These are phyloP conservation scores for Lacerta viridis DNA, from an alignment of 2,797 vertebrate genomes.

Conservation along the genomic window DNA sequence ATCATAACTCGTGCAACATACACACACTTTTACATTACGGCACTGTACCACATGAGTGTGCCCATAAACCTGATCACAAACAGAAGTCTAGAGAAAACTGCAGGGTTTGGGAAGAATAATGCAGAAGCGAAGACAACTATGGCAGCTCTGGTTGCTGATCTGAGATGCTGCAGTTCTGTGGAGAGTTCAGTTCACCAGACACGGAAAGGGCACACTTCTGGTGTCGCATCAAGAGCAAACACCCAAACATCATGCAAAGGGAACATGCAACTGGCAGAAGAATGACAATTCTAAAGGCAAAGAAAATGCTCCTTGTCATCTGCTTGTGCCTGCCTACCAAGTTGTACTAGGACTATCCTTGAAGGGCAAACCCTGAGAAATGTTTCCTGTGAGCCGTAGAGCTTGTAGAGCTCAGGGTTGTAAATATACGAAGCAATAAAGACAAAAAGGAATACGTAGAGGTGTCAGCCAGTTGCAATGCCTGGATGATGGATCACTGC, in stretches of 20 bases:
- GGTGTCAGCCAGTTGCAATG: background rate
- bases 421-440: constrained; percentile 17
- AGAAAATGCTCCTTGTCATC: background rate
- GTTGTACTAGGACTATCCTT: background rate
- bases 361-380: background rate
- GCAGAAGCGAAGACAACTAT: constrained; percentile 3
- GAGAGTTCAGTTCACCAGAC: constrained; percentile 58
- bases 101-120: accelerated
- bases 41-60: too few relatives aligned
- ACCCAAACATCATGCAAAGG: accelerated
- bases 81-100: background rate
- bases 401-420: background rate
- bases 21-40: background rate
- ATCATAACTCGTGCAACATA: background rate
- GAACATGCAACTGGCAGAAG: accelerated
- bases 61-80: background rate
- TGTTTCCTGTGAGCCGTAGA: background rate
- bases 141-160: constrained; percentile 32
- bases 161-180: background rate
- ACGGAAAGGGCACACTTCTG: background rate
- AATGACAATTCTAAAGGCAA: background rate
- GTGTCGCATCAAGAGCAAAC: background rate
- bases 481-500: background rate
- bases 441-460: background rate
- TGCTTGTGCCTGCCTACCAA: background rate